phyloP scores from a whole-genome alignment of 92 coral and sea anemone genomes.

The Porites evermanni region DNA sequence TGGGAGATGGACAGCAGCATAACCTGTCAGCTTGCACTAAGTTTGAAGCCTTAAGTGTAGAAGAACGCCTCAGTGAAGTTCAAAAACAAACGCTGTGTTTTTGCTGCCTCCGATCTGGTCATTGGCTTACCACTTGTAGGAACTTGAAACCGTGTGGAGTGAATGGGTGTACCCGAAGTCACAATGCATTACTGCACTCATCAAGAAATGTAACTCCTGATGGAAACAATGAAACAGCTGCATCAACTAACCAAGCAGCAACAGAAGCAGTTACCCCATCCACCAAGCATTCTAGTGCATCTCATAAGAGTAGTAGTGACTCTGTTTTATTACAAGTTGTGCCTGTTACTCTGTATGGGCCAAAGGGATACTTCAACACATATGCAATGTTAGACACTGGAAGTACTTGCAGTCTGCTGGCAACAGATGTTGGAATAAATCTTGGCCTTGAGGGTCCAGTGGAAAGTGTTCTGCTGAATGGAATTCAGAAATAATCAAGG shows the following conservation, averaged over 20 bases:
- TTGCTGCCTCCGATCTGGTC: slow-evolving; percentile 43
- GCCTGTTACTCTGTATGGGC: slow-evolving; percentile 56
- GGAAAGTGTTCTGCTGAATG: slow-evolving; percentile 53
- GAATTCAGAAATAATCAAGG: slow-evolving; percentile 52
- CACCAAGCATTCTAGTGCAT: slow-evolving; percentile 28
- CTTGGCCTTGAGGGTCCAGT: slow-evolving; percentile 60
- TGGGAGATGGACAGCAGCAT: slow-evolving; percentile 53
- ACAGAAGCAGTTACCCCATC: neutral
- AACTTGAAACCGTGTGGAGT: slow-evolving; percentile 41
- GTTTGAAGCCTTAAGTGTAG: slow-evolving; percentile 40
- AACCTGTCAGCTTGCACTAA: slow-evolving; percentile 28
- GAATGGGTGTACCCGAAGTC: slow-evolving; percentile 50
- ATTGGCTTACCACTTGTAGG: slow-evolving; percentile 47
- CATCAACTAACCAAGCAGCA: neutral
- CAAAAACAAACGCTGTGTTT: slow-evolving; percentile 44
- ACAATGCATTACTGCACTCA: slow-evolving; percentile 50
- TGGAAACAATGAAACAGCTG: neutral
- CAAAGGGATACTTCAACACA: slow-evolving; percentile 52
- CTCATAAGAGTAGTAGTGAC: slow-evolving; percentile 19
- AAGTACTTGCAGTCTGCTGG: slow-evolving; percentile 58
- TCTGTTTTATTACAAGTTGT: slow-evolving; percentile 53
- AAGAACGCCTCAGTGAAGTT: slow-evolving; percentile 46
- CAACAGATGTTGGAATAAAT: slow-evolving; percentile 37
- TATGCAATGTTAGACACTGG: slow-evolving; percentile 61
- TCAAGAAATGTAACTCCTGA: neutral